Evolutionary conservation across 2,797 vertebrate genomes (phyloP).

Genomic region (Danio choprae): DNA sequence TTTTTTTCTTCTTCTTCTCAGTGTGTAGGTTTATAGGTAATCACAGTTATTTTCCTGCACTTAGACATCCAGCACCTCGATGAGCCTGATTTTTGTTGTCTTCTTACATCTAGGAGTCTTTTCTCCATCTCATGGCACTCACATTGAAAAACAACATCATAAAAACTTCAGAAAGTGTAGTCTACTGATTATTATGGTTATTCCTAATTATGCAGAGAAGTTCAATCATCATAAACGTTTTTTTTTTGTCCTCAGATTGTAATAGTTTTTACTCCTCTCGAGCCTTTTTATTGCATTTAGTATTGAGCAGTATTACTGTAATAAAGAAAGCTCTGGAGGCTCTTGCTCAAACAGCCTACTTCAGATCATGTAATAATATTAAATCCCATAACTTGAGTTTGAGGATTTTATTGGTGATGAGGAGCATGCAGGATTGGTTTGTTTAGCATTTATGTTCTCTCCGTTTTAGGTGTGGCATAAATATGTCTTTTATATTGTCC

Average conservation of each 20-base stretch:
- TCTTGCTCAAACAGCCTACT: slow-evolving; percentile 53
- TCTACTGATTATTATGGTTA: slow-evolving; percentile 61
- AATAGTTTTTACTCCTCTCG: slow-evolving; percentile 61
- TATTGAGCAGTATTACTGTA: slow-evolving; percentile 66
- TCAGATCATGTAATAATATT: slow-evolving; percentile 57
- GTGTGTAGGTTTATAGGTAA: slow-evolving; percentile 55
- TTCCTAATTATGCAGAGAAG: slow-evolving; percentile 69
- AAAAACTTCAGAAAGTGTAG: slow-evolving; percentile 59
- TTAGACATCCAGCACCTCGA: slow-evolving; percentile 55
- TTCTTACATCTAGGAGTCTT: slow-evolving; percentile 48
- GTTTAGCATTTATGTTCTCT: slow-evolving; percentile 62
- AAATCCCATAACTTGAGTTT: slow-evolving; percentile 36
- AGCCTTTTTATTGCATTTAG: slow-evolving; percentile 65
- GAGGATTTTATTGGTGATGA: slow-evolving; percentile 68
- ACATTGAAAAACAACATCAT: slow-evolving; percentile 56
- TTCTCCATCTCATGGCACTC: slow-evolving; percentile 47
- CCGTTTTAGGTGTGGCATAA: slow-evolving; percentile 47
- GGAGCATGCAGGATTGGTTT: slow-evolving; percentile 50
- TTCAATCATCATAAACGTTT: slow-evolving; percentile 65
- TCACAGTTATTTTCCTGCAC: slow-evolving; percentile 61
- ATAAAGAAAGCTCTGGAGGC: slow-evolving; percentile 66
- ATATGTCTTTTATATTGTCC: neutral
- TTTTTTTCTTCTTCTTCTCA: slow-evolving; percentile 10
- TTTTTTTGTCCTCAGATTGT: slow-evolving; percentile 42
- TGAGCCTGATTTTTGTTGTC: slow-evolving; percentile 45